Percentiles rank a stretch among this genome's conserved stretches.
Evolutionary conservation across 2,888 invertebrate genomes (phyloP).

Genomic region (Hartigia nigra): DNA sequence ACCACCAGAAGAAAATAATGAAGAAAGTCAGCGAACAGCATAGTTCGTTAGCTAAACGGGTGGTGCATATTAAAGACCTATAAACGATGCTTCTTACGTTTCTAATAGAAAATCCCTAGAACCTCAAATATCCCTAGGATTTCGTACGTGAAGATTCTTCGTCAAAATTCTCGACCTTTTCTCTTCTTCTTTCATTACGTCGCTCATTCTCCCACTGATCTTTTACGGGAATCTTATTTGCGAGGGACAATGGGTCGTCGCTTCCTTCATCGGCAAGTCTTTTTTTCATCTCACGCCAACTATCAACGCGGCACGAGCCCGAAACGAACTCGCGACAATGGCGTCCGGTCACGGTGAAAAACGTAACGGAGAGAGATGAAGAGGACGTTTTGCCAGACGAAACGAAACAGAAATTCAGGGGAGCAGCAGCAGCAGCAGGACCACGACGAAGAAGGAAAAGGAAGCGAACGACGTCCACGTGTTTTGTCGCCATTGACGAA

Average conservation of each 20-base stretch:
- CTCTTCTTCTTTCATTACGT: too few relatives aligned
- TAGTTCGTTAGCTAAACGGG: too few relatives aligned
- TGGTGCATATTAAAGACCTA: neutral
- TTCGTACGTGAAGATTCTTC: neutral
- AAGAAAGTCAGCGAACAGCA: too few relatives aligned
- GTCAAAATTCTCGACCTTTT: too few relatives aligned
- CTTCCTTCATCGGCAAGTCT: neutral
- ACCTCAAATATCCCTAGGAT: neutral
- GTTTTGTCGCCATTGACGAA: neutral
- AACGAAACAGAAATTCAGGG: neutral
- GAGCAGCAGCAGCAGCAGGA: neutral
- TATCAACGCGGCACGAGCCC: neutral
- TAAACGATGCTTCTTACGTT: neutral
- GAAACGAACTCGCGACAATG: neutral
- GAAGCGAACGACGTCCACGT: neutral
- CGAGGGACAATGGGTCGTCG: neutral
- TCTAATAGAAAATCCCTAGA: neutral
- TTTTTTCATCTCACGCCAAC: neutral
- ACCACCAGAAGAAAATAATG: too few relatives aligned
- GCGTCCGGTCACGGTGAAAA: neutral
- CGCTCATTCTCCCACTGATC: neutral
- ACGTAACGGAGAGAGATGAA: neutral
- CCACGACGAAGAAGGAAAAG: too few relatives aligned
- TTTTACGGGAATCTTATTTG: slow-evolving; percentile 4
- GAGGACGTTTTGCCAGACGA: neutral